Percentiles rank a stretch among this genome's conserved stretches.
Conservation (phyloP, 2,797 vertebrate genomes). For the Trichosurus vulpecula region DNA sequence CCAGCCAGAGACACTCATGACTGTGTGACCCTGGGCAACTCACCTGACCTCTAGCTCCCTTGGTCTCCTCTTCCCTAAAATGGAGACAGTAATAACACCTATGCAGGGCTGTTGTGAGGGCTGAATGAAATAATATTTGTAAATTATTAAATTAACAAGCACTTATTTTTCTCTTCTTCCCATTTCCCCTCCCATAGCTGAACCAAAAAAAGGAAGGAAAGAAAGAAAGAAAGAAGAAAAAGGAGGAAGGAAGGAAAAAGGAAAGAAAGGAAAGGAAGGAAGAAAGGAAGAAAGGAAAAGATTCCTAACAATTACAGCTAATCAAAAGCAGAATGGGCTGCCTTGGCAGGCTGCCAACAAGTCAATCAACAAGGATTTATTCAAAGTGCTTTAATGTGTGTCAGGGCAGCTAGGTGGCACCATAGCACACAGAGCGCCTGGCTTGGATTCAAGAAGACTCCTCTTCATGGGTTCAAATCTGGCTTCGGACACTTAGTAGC, state of each 20-base stretch:
- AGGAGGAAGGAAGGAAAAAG: too few species aligned
- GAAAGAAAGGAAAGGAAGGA: too few species aligned
- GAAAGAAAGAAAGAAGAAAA: too few species aligned
- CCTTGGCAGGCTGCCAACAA: background rate
- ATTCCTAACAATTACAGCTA: background rate
- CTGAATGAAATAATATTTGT: background rate
- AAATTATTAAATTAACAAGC: background rate
- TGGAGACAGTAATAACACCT: background rate
- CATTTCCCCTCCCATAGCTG: background rate
- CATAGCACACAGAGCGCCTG: accelerated
- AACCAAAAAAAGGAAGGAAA: background rate
- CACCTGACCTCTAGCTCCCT: background rate
- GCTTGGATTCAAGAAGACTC: background rate
- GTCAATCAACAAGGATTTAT: background rate
- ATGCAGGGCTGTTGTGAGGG: background rate
- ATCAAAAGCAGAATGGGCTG: background rate
- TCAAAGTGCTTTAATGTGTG: background rate
- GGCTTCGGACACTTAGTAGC: background rate
- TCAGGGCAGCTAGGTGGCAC: background rate
- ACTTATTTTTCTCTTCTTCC: background rate
- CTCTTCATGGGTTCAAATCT: background rate
- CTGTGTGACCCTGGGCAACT: background rate
- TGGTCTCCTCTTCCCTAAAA: background rate
- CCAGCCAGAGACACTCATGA: background rate
- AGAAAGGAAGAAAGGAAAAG: background rate